Evolutionary conservation across 2,797 vertebrate genomes (phyloP), one percentile per base, ranked within the genome.

Genomic region (Labroides dimidiatus): DNA sequence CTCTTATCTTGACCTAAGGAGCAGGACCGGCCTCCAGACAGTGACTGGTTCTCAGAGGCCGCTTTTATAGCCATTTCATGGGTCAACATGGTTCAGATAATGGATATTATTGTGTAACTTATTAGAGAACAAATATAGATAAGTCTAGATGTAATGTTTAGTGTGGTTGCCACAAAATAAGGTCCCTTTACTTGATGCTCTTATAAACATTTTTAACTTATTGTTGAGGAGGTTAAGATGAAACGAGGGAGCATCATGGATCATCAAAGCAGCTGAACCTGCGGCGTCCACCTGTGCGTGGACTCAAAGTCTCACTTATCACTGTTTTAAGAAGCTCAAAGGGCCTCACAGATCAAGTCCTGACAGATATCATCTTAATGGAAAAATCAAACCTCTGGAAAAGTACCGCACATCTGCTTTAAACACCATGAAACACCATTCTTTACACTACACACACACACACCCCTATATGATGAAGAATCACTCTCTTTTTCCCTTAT

Each of bases 151-250:
- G 87, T 92, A 87, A n/a, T 82, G 88, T 93, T 92, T 94, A 92
- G 93, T 91, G 91, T 93, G 86, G 92, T 91, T 91, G 87, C 85
- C 86, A 88, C 87, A 91, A 91, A 93, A 92, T 92, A 94, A 92
- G 91, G 91, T 94, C 94, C 94, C 94, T 94, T 94, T 94, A 94
- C 92, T 93, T 89, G 86, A 92, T 87, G 81, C 85, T 87, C 84
- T 85, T 91, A 82, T 74, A 77, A 82, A 70, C 21, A 44, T 84
- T 86, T 88, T 87, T 80, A 86, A 82, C 57, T 87, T 83, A 74
- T 79, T 84, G 68, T 67, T 73, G 79, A 36, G 21, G 71, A 65
- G 70, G 54, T 68, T 68, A 77, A 77, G 62, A 48, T 65, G 78
- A 68, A 55, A 44, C 45, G 58, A 54, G 42, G 69, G 64, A 48